Percentiles rank a stretch among this genome's conserved stretches.
Evolutionary conservation across 2,797 vertebrate genomes (phyloP).

Genomic region (Lepilemur ruficaudatus): DNA sequence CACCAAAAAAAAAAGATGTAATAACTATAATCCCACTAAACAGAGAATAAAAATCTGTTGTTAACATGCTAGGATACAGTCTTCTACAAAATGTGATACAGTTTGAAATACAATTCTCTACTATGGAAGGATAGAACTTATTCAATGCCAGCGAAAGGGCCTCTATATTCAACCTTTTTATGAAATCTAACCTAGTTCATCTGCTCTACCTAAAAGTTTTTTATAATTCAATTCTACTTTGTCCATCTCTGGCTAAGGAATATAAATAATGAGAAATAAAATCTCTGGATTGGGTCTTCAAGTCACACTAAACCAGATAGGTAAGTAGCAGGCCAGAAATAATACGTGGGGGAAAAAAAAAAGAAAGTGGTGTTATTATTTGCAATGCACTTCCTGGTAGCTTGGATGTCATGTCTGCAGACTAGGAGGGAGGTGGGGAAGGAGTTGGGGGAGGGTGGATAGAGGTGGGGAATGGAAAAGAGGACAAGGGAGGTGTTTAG

Average conservation of each 20-base stretch:
- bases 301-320: neutral
- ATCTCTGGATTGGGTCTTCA: neutral
- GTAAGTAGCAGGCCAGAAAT: conserved; percentile 61
- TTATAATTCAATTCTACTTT: conserved; percentile 41
- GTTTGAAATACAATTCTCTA: neutral
- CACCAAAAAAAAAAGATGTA: neutral
- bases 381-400: conserved; percentile 74
- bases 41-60: neutral
- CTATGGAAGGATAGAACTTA: neutral
- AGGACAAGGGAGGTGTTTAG: conserved; percentile 77
- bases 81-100: neutral
- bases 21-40: neutral
- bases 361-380: conserved; percentile 71
- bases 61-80: neutral
- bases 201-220: neutral
- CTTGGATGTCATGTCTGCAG: conserved; percentile 67
- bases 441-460: neutral
- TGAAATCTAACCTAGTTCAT: neutral
- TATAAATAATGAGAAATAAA: conserved; percentile 27
- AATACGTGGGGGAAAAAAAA: conserved; percentile 35
- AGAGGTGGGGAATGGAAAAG: conserved; percentile 47
- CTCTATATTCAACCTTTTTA: neutral
- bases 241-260: neutral
- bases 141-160: neutral
- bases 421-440: neutral